Conservation (phyloP, 2,888 invertebrate genomes). For the Cephus pulcher region DNA sequence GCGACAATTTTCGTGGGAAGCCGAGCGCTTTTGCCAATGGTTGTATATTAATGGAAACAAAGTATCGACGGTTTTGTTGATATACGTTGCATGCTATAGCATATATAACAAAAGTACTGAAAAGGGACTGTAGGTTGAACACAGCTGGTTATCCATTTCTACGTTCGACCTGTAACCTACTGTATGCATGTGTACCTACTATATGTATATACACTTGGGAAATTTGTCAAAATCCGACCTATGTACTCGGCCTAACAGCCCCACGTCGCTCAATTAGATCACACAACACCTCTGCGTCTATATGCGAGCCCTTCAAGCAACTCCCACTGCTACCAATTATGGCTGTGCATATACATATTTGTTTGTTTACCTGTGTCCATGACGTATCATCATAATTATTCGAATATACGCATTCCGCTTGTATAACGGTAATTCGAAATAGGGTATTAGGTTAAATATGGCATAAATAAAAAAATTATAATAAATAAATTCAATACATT, state of each 20-base stretch:
- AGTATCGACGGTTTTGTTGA: background rate
- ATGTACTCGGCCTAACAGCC: constrained; percentile 23
- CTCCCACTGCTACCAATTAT: constrained; percentile 34
- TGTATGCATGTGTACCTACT: background rate
- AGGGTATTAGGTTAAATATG: background rate
- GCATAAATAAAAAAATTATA: background rate
- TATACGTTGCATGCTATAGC: background rate
- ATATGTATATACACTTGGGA: constrained; percentile 25
- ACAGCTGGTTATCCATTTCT: constrained; percentile 20
- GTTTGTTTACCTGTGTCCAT: background rate
- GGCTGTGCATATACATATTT: constrained; percentile 17
- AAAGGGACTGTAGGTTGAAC: background rate
- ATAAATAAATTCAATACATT: background rate
- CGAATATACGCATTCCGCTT: background rate
- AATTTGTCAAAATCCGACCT: constrained; percentile 31
- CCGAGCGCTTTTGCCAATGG: background rate
- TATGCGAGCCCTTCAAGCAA: constrained; percentile 28
- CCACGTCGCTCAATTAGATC: constrained; percentile 30
- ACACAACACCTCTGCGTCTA: constrained; percentile 22
- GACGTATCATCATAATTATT: background rate
- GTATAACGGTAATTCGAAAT: background rate
- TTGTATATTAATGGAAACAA: background rate
- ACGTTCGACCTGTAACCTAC: background rate
- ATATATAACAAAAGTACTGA: background rate
- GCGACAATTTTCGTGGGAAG: background rate